A percentile compares a stretch with the other conserved stretches of the same genome.
Evolutionary conservation across 2,113 vertebrate species (phyloP).

Genomic region (Beaufortia kweichowensis): DNA sequence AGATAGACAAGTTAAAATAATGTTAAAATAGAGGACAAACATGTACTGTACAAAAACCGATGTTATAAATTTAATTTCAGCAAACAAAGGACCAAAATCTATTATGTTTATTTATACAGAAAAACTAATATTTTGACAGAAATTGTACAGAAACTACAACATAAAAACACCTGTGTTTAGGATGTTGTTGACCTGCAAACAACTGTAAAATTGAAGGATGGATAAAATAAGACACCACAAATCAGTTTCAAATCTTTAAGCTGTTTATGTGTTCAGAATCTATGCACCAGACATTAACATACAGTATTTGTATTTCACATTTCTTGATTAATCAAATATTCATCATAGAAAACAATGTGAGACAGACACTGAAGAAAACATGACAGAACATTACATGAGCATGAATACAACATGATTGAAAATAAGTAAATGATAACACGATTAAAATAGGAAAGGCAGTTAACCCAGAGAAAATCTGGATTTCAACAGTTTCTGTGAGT

Average conservation of each 20-base stretch:
- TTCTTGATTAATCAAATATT: constrained; percentile 66
- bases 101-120: no score
- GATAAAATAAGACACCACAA: not conserved
- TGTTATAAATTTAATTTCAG: no score
- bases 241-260: constrained; percentile 57
- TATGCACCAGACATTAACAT: constrained; percentile 56
- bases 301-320: constrained; percentile 58
- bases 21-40: no score
- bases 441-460: constrained; percentile 42
- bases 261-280: constrained; percentile 55
- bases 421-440: constrained; percentile 38
- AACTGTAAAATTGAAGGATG: no score
- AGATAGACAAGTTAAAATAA: no score
- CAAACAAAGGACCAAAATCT: no score
- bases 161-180: no score
- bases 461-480: constrained; percentile 15
- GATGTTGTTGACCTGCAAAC: no score
- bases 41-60: no score
- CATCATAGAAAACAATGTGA: constrained; percentile 61
- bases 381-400: constrained; percentile 51
- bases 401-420: constrained; percentile 44
- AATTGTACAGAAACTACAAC: no score
- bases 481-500: constrained; percentile 13
- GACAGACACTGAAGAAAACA: constrained; percentile 60
- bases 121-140: no score